Base-by-base conservation (phyloP, 2,888 invertebrate species). In the Steromphala cineraria region DNA sequence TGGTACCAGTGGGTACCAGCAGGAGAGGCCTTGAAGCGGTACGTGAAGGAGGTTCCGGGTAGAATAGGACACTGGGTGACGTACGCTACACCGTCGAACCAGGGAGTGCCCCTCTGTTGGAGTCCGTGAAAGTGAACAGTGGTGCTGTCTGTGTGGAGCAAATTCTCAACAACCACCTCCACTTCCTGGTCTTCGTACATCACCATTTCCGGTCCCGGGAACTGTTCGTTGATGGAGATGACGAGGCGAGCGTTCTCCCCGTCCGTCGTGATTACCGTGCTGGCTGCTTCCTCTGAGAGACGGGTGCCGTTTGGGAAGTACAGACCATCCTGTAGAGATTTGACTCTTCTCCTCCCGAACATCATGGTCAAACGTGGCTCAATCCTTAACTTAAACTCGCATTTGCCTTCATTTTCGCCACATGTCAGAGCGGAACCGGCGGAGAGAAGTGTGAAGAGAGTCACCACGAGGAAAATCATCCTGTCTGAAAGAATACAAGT, bases 81-180 rank as follows among this genome's bases (percentile, higher is more conserved):
- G 40, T 79, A 87, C 0, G 88, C 83, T 0, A 86, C 88, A 0
- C 90, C 89, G 75, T 90, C 90, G 85, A 88, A 85, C 83, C 83
- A 88, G 0, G 87, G 84, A 3, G 86, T 86, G 15, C 76, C 81
- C 52, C 53, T 80, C 80, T 88, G 87, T 15, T 84, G 83, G 8
- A 90, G 53, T 2, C 89, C 89, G 74, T 90, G 90, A 81, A 86
- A 88, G 79, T 90, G 89, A 2, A 89, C 82, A 0, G 88, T 85
- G 0, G 83, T 78, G 46, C 81, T 84, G 36, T 89, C 88, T 0
- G 85, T 83, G 46, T 83, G 82, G 36, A 90, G 78, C 7, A 80
- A 52, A 78, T 90, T 89, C 8, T 71, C 53, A 2, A 87, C 82
- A 17, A 81, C 78, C 1, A 87, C 52, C 3, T 82, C 78, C 4